A percentile compares a stretch with the other conserved stretches of the same genome.
These are phyloP conservation scores for Tachina fera DNA, from an alignment of 2,888 invertebrate genomes.

Conservation along the genomic window DNA sequence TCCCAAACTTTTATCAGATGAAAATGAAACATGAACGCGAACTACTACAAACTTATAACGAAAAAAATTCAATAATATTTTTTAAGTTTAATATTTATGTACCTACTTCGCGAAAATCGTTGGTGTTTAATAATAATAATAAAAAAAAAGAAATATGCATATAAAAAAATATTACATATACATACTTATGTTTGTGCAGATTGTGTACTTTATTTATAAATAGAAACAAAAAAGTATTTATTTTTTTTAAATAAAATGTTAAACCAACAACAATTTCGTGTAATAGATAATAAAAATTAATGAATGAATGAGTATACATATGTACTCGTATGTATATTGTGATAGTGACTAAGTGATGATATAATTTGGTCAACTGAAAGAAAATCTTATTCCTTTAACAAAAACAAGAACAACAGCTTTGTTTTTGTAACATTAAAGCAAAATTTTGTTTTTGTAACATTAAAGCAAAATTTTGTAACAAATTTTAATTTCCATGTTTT, in stretches of 20 bases:
- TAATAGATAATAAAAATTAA: slow-evolving; percentile 34
- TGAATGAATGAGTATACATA: slow-evolving; percentile 45
- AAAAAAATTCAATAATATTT: slow-evolving; percentile 47
- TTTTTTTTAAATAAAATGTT: slow-evolving; percentile 22
- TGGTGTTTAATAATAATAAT: slow-evolving; percentile 9
- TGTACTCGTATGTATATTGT: slow-evolving; percentile 3
- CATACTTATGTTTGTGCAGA: not conserved
- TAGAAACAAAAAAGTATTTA: slow-evolving; percentile 20
- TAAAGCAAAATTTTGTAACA: slow-evolving; percentile 7
- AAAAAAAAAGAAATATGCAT: no score
- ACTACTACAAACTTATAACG: slow-evolving; percentile 21
- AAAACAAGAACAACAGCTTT: slow-evolving; percentile 4
- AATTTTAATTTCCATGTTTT: not conserved
- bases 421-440: slow-evolving; percentile 5
- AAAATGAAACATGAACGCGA: slow-evolving; percentile 68
- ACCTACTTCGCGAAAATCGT: slow-evolving; percentile 30
- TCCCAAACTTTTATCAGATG: slow-evolving; percentile 66
- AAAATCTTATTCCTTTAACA: slow-evolving; percentile 45
- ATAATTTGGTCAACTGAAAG: slow-evolving; percentile 62
- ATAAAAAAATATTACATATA: not conserved
- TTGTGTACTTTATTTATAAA: slow-evolving; percentile 12
- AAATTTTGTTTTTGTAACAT: no score
- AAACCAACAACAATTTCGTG: slow-evolving; percentile 8
- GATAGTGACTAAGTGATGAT: slow-evolving; percentile 64
- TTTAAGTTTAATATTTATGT: slow-evolving; percentile 36